phyloP scores from a whole-genome alignment of 2,797 vertebrate genomes.

The Epinephelus coioides region DNA sequence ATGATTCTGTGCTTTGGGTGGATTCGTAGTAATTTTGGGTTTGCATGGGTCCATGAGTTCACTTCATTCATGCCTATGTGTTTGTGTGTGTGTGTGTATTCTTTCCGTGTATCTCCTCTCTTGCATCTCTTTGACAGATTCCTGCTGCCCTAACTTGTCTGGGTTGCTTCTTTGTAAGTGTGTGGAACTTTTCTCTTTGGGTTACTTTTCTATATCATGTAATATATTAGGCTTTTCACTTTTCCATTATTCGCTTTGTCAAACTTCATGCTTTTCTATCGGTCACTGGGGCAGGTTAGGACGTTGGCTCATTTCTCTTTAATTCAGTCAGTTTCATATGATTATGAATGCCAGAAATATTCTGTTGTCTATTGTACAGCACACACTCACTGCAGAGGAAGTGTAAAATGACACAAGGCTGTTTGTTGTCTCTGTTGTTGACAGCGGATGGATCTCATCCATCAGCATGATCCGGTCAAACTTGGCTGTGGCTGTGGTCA shows the following conservation, averaged over 20 bases:
- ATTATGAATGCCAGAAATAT: not conserved
- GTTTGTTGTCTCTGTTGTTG: slow-evolving; percentile 41
- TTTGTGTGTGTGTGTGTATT: slow-evolving; percentile 33
- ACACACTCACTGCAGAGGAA: not conserved
- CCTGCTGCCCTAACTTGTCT: slow-evolving; percentile 76
- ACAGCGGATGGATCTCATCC: slow-evolving; percentile 94
- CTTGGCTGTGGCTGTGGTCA: slow-evolving; percentile 89
- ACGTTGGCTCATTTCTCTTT: slow-evolving; percentile 8
- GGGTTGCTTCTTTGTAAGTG: slow-evolving; percentile 76
- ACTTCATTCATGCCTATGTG: slow-evolving; percentile 45
- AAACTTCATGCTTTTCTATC: slow-evolving; percentile 41
- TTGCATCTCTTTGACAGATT: slow-evolving; percentile 81
- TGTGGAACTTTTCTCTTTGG: slow-evolving; percentile 68
- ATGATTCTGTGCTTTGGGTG: slow-evolving; percentile 29
- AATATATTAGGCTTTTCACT: slow-evolving; percentile 16
- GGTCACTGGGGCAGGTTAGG: slow-evolving; percentile 8
- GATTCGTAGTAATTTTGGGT: slow-evolving; percentile 13
- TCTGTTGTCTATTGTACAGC: not conserved
- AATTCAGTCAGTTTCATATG: not conserved
- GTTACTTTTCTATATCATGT: slow-evolving; percentile 40
- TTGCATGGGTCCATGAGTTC: slow-evolving; percentile 36
- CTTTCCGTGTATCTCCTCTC: slow-evolving; percentile 60
- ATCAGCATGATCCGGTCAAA: slow-evolving; percentile 80
- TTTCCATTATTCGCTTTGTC: slow-evolving; percentile 38
- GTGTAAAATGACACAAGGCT: slow-evolving; percentile 2